These are phyloP conservation scores for Sphenopsis melanotis DNA, from an alignment of 2,797 vertebrate species.

Conservation along the genomic window DNA sequence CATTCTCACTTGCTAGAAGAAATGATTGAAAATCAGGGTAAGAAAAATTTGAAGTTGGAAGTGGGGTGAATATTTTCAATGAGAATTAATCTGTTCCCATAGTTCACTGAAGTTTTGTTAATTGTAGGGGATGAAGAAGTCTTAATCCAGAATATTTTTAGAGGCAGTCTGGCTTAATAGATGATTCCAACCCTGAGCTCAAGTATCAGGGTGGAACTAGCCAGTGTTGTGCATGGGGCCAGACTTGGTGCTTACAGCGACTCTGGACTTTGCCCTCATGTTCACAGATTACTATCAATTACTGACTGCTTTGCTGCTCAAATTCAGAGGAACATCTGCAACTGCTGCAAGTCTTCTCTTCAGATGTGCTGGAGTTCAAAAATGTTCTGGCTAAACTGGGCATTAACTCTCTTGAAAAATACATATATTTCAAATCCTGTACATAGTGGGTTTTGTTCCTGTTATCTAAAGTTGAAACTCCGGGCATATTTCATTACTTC, in stretches of 20 bases:
- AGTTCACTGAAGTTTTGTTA: not conserved
- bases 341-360: not conserved
- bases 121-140: not conserved
- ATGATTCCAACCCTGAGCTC: not conserved
- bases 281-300: not conserved
- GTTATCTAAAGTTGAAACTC: not conserved
- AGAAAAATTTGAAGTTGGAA: not conserved
- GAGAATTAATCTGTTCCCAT: not conserved
- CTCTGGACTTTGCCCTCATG: not conserved
- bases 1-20: not conserved
- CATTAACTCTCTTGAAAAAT: not conserved
- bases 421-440: accelerated
- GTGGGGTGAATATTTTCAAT: not conserved
- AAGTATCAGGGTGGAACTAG: not conserved
- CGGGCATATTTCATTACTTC: not conserved
- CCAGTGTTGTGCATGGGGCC: not conserved
- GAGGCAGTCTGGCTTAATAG: not conserved
- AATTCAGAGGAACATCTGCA: not conserved
- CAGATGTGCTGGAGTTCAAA: not conserved
- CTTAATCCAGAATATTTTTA: not conserved
- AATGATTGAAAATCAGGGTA: not conserved
- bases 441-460: not conserved
- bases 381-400: not conserved
- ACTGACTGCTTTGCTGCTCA: not conserved
- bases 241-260: not conserved